A percentile compares a stretch with the other conserved stretches of the same genome.
Evolutionary conservation across 2,888 invertebrate genomes (phyloP).

Genomic region (Imbricaverruca yamaguchii): DNA sequence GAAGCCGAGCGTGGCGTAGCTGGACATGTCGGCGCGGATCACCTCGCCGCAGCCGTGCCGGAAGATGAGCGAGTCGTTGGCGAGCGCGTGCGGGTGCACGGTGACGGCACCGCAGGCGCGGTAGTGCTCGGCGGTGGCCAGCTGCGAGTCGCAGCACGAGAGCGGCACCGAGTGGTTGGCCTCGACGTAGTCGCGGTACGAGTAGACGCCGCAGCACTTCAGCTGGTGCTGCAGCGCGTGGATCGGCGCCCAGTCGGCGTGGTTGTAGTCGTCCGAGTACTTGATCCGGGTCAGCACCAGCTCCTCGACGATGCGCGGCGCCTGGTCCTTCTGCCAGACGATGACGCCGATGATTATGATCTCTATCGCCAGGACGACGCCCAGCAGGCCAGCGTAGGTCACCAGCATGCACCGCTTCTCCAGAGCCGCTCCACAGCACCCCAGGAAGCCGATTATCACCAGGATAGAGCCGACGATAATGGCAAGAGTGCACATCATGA

Average conservation of each 20-base stretch:
- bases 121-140: neutral
- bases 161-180: neutral
- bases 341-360: neutral
- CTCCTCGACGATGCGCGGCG: neutral
- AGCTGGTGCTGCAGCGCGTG: neutral
- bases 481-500: neutral
- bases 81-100: neutral
- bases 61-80: neutral
- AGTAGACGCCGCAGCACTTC: slow-evolving; percentile 1
- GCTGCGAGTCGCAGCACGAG: neutral
- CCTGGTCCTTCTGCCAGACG: slow-evolving; percentile 9
- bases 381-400: neutral
- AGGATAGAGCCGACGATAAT: neutral
- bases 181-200: neutral
- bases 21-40: neutral
- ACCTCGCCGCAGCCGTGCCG: neutral
- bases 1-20: neutral
- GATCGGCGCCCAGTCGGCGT: neutral
- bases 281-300: neutral
- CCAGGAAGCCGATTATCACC: neutral
- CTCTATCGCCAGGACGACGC: neutral
- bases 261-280: neutral
- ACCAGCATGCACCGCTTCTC: neutral
- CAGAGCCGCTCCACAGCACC: neutral
- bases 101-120: neutral